Conservation (phyloP, 2,888 invertebrate species). For the Meteorus cinctellus region DNA sequence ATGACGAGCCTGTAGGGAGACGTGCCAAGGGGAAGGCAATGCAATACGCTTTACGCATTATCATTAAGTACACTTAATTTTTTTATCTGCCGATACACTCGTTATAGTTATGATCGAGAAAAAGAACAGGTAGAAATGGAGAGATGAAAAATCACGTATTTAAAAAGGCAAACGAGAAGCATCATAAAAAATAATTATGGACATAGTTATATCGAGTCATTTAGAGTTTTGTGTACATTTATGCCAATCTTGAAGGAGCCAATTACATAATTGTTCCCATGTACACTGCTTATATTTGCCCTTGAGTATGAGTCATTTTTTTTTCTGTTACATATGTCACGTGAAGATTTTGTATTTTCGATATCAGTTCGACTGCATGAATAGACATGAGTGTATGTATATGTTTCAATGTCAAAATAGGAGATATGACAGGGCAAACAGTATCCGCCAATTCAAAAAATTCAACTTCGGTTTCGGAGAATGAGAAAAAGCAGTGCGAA, state of each 20-base stretch:
- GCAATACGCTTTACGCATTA: slow-evolving; percentile 80
- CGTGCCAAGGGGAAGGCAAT: slow-evolving; percentile 81
- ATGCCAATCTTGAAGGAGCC: background rate
- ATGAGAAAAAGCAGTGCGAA: background rate
- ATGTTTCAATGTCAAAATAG: background rate
- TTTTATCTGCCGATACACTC: slow-evolving; percentile 53
- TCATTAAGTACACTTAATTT: slow-evolving; percentile 67
- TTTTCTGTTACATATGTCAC: slow-evolving; percentile 12
- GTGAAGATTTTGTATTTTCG: background rate
- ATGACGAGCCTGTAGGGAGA: slow-evolving; percentile 47
- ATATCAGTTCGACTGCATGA: background rate
- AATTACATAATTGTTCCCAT: slow-evolving; percentile 27
- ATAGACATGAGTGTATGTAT: background rate
- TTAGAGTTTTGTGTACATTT: slow-evolving; percentile 68
- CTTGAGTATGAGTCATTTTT: slow-evolving; percentile 25
- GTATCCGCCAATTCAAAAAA: background rate
- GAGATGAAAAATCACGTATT: slow-evolving; percentile 54
- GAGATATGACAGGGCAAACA: background rate
- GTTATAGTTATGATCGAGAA: slow-evolving; percentile 27
- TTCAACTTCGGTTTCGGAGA: background rate
- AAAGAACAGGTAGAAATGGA: slow-evolving; percentile 35
- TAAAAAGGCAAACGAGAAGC: slow-evolving; percentile 2
- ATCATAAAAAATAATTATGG: slow-evolving; percentile 51
- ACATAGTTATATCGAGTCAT: slow-evolving; percentile 74
- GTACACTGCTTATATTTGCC: slow-evolving; percentile 27